Conservation (phyloP, 2,888 invertebrate species). For the Papilio demoleus region DNA sequence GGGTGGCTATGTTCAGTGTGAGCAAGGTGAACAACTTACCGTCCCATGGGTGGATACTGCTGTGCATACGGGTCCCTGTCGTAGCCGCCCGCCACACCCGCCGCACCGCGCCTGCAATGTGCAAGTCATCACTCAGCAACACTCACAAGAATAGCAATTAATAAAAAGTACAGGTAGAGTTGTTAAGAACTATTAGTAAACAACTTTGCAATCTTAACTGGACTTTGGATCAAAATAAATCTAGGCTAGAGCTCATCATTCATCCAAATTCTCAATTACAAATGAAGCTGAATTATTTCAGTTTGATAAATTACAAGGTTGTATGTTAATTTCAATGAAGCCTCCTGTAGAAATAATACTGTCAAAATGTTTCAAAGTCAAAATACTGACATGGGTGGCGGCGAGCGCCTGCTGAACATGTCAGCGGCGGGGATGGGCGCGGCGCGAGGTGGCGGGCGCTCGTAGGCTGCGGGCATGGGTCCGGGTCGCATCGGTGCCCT, state of each 20-base stretch:
- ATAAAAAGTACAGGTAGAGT: too few species aligned
- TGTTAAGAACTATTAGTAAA: too few species aligned
- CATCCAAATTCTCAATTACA: too few species aligned
- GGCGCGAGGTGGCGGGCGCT: conserved; percentile 63
- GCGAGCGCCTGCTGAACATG: conserved; percentile 79
- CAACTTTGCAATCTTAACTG: too few species aligned
- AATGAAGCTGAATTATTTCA: too few species aligned
- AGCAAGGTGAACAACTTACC: conserved; percentile 60
- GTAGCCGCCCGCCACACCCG: conserved; percentile 70
- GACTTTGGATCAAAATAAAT: too few species aligned
- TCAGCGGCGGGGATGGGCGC: conserved; percentile 72
- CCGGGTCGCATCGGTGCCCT: conserved; percentile 60
- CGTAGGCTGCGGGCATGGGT: conserved; percentile 62
- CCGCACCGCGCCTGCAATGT: conserved; percentile 70
- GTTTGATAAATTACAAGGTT: too few species aligned
- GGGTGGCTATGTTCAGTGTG: not conserved
- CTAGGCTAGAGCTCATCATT: too few species aligned
- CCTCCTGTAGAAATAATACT: not conserved
- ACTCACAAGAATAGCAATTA: not conserved
- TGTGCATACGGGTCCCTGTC: conserved; percentile 78
- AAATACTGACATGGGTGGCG: conserved; percentile 65
- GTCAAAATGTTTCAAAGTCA: not conserved
- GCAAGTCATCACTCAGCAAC: not conserved
- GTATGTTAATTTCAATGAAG: not conserved
- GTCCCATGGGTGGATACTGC: conserved; percentile 79